Percentiles rank a stretch among this genome's conserved stretches.
phyloP scores from a whole-genome alignment of 2,888 invertebrate species.

The Chrysolina oricalcia region DNA sequence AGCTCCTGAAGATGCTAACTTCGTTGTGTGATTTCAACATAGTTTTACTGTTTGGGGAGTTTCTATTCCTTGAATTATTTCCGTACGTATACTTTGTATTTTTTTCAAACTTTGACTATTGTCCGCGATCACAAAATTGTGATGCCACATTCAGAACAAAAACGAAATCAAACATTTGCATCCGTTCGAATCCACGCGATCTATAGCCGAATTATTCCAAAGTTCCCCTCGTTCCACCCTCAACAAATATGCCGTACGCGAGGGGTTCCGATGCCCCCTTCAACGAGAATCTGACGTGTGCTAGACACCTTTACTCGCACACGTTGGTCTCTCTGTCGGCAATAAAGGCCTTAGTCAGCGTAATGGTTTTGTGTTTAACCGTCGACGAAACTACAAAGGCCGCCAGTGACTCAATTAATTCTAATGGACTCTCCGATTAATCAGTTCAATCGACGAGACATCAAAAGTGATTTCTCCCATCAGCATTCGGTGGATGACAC shows the following conservation, averaged over 20 bases:
- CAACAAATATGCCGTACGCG: neutral
- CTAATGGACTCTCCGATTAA: slow-evolving; percentile 49
- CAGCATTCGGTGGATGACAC: slow-evolving; percentile 32
- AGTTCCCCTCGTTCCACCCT: slow-evolving; percentile 2
- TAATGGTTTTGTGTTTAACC: slow-evolving; percentile 42
- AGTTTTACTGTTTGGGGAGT: too few species aligned
- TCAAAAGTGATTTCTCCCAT: slow-evolving; percentile 39
- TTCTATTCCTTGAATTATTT: too few species aligned
- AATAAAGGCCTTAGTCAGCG: slow-evolving; percentile 36
- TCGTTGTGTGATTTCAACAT: too few species aligned
- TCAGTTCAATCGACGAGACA: slow-evolving; percentile 45
- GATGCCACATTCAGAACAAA: too few species aligned
- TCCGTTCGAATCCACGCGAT: neutral
- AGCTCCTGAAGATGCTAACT: too few species aligned
- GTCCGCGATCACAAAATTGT: neutral
- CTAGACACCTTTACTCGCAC: slow-evolving; percentile 27
- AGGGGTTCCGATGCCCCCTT: slow-evolving; percentile 13
- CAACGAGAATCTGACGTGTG: slow-evolving; percentile 9
- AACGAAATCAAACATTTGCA: slow-evolving; percentile 1
- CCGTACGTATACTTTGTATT: neutral
- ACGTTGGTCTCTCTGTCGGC: slow-evolving; percentile 13
- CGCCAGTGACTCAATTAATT: slow-evolving; percentile 49
- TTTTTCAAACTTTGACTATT: neutral
- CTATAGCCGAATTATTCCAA: neutral
- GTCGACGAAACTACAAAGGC: slow-evolving; percentile 47